Conservation (phyloP, 2,888 invertebrate genomes). For the Polietes domitor region DNA sequence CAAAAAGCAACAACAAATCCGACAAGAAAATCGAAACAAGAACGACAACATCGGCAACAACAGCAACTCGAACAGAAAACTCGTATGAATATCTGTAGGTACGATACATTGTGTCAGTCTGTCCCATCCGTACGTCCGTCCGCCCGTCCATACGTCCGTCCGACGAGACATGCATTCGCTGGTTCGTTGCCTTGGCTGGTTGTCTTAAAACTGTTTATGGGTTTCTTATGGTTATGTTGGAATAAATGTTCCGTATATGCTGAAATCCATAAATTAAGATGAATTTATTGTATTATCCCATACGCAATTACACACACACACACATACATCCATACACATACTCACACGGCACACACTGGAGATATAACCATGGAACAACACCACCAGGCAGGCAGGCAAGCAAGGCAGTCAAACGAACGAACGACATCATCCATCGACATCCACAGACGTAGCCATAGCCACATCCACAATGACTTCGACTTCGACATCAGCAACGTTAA, state of each 20-base stretch:
- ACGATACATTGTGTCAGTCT: conserved; percentile 12
- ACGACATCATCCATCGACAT: conserved; percentile 19
- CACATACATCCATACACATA: conserved; percentile 10
- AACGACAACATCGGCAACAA: neutral
- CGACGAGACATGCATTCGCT: conserved; percentile 8
- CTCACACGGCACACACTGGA: neutral
- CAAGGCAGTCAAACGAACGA: neutral
- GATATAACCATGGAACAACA: conserved; percentile 2
- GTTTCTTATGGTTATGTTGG: conserved; percentile 58
- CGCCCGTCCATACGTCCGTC: neutral
- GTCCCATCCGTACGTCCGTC: conserved; percentile 11
- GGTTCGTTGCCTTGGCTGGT: neutral
- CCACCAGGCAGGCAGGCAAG: conserved; percentile 3
- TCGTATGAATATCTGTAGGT: neutral
- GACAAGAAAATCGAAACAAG: conserved; percentile 13
- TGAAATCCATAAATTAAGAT: conserved; percentile 65
- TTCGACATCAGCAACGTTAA: conserved; percentile 24
- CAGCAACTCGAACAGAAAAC: conserved; percentile 2
- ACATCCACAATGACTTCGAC: conserved; percentile 1
- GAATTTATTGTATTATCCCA: conserved; percentile 64
- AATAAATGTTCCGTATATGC: conserved; percentile 58
- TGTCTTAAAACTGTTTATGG: conserved; percentile 59
- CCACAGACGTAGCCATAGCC: neutral
- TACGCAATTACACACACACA: conserved; percentile 43
- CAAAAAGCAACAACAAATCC: conserved; percentile 22